Percentiles rank a stretch among this genome's conserved stretches.
phyloP scores from a whole-genome alignment of 2,797 vertebrate species.

The Gymnopithys bicolor region DNA sequence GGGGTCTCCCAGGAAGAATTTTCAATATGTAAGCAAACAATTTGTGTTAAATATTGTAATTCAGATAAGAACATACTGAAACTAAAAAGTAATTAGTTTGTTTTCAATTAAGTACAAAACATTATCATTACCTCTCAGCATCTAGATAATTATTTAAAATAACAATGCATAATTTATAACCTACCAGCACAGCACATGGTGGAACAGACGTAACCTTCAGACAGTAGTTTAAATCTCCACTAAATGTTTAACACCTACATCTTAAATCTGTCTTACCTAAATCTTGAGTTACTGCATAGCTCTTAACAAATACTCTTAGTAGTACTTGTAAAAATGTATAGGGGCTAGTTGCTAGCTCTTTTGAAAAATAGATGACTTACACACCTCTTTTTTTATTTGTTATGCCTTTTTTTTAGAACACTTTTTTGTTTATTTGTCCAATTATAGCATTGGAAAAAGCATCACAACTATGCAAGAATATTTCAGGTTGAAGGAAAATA shows the following conservation, averaged over 20 bases:
- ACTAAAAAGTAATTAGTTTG: neutral
- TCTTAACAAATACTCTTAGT: neutral
- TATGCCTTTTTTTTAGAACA: accelerated
- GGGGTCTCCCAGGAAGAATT: neutral
- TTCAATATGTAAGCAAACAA: neutral
- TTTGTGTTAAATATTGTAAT: neutral
- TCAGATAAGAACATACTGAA: neutral
- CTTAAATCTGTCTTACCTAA: neutral
- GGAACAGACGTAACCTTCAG: neutral
- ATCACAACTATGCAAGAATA: neutral
- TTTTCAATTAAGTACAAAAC: neutral
- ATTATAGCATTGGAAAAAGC: neutral
- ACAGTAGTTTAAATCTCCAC: neutral
- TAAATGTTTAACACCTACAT: neutral
- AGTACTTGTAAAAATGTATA: neutral
- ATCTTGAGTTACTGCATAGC: neutral
- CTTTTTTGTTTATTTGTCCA: neutral
- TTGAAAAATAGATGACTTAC: neutral
- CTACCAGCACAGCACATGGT: neutral
- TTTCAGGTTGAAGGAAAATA: neutral
- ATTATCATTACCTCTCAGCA: neutral
- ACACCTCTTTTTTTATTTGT: neutral
- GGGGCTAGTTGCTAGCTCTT: neutral
- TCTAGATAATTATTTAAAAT: neutral
- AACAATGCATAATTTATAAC: neutral